phyloP scores from a whole-genome alignment of 2,113 vertebrate genomes.

The Camelus dromedarius region DNA sequence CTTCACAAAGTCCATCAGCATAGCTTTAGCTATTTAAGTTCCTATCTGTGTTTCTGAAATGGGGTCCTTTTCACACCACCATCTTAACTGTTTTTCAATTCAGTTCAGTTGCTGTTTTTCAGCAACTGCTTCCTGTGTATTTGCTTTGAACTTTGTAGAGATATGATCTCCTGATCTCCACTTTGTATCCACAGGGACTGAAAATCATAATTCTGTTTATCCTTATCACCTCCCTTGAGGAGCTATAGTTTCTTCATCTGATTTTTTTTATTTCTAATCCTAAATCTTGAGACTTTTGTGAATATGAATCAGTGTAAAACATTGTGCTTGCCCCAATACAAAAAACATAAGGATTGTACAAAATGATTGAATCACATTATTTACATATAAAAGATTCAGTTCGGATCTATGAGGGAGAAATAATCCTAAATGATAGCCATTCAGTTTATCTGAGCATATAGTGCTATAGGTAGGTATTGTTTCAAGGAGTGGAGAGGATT shows the following conservation, averaged over 20 bases:
- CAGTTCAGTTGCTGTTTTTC: neutral
- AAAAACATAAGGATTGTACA: neutral
- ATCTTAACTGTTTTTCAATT: neutral
- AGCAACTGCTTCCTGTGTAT: neutral
- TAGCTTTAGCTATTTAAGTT: neutral
- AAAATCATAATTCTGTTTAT: neutral
- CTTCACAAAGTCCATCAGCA: neutral
- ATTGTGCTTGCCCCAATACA: neutral
- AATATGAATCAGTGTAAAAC: conserved; percentile 13
- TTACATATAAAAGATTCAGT: conserved; percentile 1
- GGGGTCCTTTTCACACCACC: neutral
- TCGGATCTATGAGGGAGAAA: conserved; percentile 26
- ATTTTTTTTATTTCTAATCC: conserved; percentile 49
- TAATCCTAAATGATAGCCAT: neutral
- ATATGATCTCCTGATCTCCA: neutral
- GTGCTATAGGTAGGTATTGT: neutral
- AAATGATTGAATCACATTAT: neutral
- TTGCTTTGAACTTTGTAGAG: conserved; percentile 9
- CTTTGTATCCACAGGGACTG: neutral
- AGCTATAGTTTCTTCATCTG: neutral
- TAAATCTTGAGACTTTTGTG: neutral
- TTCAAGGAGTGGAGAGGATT: conserved; percentile 13
- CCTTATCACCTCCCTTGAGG: neutral
- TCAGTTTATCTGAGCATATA: neutral
- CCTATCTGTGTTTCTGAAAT: neutral